Evolutionary conservation across 2,113 vertebrate genomes (phyloP).

Genomic region (Calonectris borealis): DNA sequence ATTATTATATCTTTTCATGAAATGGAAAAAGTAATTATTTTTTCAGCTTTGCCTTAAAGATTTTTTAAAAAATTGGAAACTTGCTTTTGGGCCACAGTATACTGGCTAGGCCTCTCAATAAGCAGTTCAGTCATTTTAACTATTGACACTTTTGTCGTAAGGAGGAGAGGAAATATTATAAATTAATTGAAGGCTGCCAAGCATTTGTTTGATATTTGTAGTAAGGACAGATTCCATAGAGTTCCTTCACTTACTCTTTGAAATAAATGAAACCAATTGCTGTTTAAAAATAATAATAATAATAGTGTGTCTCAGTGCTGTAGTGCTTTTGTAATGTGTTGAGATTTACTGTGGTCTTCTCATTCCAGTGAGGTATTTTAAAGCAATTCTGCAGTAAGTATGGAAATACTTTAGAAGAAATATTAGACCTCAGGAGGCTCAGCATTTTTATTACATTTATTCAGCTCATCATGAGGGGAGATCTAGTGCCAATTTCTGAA

Average conservation of each 20-base stretch:
- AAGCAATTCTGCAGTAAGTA: slow-evolving; percentile 62
- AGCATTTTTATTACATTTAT: slow-evolving; percentile 66
- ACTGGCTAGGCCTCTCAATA: not conserved
- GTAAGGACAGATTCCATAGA: not conserved
- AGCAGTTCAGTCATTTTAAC: not conserved
- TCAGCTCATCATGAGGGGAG: slow-evolving; percentile 38
- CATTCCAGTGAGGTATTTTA: slow-evolving; percentile 51
- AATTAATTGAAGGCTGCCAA: not conserved
- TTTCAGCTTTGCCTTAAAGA: not conserved
- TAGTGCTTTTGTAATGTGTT: slow-evolving; percentile 6
- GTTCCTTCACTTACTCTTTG: not conserved
- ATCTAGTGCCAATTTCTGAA: slow-evolving; percentile 45
- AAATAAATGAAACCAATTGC: not conserved
- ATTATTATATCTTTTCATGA: not conserved
- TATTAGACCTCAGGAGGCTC: slow-evolving; percentile 49
- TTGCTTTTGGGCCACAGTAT: not conserved
- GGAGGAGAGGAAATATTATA: not conserved
- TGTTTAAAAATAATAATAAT: not conserved
- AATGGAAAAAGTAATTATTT: not conserved
- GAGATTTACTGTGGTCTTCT: slow-evolving; percentile 53
- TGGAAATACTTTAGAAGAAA: slow-evolving; percentile 55
- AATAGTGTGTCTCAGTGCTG: not conserved
- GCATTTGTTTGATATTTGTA: not conserved
- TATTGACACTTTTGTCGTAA: not conserved
- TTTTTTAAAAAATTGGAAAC: not conserved